phyloP scores from a whole-genome alignment of 2,797 vertebrate genomes.

The Decapterus maruadsi region DNA sequence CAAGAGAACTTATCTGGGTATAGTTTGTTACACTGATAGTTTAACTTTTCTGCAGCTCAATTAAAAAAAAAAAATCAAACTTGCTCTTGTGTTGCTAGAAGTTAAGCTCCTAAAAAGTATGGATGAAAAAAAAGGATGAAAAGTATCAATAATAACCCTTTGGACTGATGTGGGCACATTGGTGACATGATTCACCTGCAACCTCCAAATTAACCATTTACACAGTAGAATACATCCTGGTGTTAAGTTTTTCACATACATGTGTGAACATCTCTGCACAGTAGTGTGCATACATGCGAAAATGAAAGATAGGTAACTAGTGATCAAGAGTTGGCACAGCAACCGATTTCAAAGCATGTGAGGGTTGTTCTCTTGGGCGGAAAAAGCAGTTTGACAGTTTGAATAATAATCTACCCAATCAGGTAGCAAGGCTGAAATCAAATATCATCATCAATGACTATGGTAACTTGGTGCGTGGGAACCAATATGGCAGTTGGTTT shows the following conservation, averaged over 20 bases:
- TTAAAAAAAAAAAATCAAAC: neutral
- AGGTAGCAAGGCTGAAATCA: slow-evolving; percentile 5
- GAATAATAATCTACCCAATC: slow-evolving; percentile 8
- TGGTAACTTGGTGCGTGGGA: slow-evolving; percentile 18
- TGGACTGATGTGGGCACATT: slow-evolving; percentile 10
- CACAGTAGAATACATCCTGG: too few species aligned
- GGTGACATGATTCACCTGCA: neutral
- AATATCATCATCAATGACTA: slow-evolving; percentile 11
- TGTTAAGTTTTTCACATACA: neutral
- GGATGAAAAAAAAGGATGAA: neutral
- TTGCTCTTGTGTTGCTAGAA: neutral
- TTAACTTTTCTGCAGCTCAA: neutral
- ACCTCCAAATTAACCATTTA: neutral
- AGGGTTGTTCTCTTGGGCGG: slow-evolving; percentile 17
- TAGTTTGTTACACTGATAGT: neutral
- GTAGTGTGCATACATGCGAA: slow-evolving; percentile 43
- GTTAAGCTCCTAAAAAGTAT: neutral
- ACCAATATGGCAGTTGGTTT: slow-evolving; percentile 24
- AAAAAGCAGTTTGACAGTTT: slow-evolving; percentile 18
- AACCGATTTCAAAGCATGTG: slow-evolving; percentile 10
- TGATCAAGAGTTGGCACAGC: slow-evolving; percentile 18
- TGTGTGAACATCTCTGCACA: slow-evolving; percentile 20
- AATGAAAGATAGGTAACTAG: slow-evolving; percentile 4
- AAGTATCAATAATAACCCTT: neutral
- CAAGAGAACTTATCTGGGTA: neutral